Evolutionary conservation across 2,113 vertebrate genomes (phyloP).

Genomic region (Bucco capensis): DNA sequence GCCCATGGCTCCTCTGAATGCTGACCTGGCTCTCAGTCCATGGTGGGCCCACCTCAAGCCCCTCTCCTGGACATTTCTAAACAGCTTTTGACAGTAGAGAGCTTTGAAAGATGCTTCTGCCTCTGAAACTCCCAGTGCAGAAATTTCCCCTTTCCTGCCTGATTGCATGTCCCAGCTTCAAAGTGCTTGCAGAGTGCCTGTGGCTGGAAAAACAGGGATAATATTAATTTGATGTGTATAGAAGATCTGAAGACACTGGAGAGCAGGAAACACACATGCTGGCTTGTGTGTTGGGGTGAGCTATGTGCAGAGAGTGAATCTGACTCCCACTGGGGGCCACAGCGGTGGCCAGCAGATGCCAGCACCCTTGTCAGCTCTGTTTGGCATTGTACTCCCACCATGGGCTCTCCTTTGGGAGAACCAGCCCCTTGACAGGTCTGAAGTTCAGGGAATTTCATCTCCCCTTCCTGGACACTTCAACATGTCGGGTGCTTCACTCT

Average conservation of each 20-base stretch:
- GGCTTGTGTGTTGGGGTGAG: neutral
- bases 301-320: rapidly evolving
- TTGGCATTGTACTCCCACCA: rapidly evolving
- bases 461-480: neutral
- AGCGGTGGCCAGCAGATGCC: rapidly evolving
- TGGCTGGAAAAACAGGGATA: neutral
- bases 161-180: neutral
- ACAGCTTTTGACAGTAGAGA: neutral
- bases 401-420: neutral
- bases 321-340: rapidly evolving
- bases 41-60: neutral
- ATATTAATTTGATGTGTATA: neutral
- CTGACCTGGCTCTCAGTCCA: neutral
- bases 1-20: rapidly evolving
- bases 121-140: neutral
- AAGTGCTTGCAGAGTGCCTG: neutral
- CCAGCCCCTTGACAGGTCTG: neutral
- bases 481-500: neutral
- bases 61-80: neutral
- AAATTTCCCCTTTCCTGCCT: neutral
- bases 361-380: neutral
- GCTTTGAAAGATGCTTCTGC: neutral
- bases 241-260: neutral
- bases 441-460: neutral
- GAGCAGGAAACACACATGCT: neutral